Evolutionary conservation across 2,797 vertebrate genomes (phyloP).

Genomic region (Prunella strophiata): DNA sequence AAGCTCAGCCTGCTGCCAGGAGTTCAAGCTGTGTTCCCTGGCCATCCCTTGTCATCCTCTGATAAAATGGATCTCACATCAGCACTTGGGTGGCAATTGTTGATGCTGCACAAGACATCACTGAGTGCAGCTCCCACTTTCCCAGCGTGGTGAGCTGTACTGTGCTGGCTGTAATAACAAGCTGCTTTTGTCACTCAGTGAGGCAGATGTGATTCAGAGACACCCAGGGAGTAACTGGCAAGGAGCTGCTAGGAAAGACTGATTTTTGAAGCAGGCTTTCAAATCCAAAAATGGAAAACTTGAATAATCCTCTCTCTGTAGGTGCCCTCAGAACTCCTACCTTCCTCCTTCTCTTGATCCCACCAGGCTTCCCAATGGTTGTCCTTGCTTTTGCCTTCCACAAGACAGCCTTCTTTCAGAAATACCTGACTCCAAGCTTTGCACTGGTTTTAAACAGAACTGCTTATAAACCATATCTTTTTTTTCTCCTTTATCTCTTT

Average conservation of each 20-base stretch:
- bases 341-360: not conserved
- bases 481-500: not conserved
- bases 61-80: not conserved
- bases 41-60: not conserved
- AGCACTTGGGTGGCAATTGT: not conserved
- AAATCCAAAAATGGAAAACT: conserved; percentile 8
- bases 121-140: conserved; percentile 5
- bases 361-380: not conserved
- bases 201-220: conserved; percentile 64
- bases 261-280: conserved; percentile 22
- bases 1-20: not conserved
- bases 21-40: not conserved
- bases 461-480: not conserved
- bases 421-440: not conserved
- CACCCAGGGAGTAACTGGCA: conserved; percentile 18
- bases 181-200: conserved; percentile 41
- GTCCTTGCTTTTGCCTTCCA: not conserved
- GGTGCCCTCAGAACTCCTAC: conserved; percentile 10
- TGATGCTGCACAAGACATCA: not conserved
- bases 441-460: not conserved
- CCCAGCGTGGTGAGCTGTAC: not conserved
- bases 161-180: conserved; percentile 6
- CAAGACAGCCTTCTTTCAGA: not conserved
- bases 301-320: conserved; percentile 8
- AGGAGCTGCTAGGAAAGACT: not conserved